phyloP scores from a whole-genome alignment of 1,140 invertebrate species.

The Andrena cerasifolii region DNA sequence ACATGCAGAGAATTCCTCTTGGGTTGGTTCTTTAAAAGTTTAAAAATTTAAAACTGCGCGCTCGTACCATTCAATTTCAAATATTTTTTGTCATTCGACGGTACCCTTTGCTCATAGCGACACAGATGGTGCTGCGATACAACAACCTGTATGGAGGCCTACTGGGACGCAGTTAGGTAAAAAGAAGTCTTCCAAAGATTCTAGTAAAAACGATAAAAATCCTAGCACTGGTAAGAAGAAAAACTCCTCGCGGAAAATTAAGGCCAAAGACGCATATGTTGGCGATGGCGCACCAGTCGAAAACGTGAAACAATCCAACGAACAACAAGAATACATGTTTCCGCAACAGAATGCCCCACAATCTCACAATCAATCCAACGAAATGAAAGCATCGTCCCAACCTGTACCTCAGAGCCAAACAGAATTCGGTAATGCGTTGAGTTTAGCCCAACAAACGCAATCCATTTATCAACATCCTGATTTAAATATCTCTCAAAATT shows the following conservation, averaged over 20 bases:
- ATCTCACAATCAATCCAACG: conserved; percentile 44
- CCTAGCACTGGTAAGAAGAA: conserved; percentile 62
- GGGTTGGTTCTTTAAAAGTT: conserved; percentile 65
- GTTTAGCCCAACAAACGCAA: conserved; percentile 69
- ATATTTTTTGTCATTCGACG: neutral
- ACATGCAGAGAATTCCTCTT: conserved; percentile 79
- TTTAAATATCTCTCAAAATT: conserved; percentile 76
- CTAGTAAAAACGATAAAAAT: conserved; percentile 55
- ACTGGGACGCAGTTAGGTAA: conserved; percentile 80
- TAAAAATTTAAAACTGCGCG: neutral
- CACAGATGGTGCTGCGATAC: conserved; percentile 73
- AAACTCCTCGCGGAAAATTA: conserved; percentile 57
- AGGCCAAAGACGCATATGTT: conserved; percentile 52
- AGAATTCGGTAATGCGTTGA: conserved; percentile 63
- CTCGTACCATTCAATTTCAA: conserved; percentile 19
- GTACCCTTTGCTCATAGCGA: conserved; percentile 57
- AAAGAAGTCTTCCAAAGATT: conserved; percentile 71
- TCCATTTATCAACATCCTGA: conserved; percentile 74
- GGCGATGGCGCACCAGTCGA: conserved; percentile 42
- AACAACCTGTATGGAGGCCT: conserved; percentile 80
- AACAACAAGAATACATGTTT: conserved; percentile 58
- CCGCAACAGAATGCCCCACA: conserved; percentile 61
- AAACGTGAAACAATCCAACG: conserved; percentile 47
- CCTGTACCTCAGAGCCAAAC: conserved; percentile 51
- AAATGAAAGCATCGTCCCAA: conserved; percentile 61